phyloP scores from a whole-genome alignment of 2,888 invertebrate species.

The Andrena marginata region DNA sequence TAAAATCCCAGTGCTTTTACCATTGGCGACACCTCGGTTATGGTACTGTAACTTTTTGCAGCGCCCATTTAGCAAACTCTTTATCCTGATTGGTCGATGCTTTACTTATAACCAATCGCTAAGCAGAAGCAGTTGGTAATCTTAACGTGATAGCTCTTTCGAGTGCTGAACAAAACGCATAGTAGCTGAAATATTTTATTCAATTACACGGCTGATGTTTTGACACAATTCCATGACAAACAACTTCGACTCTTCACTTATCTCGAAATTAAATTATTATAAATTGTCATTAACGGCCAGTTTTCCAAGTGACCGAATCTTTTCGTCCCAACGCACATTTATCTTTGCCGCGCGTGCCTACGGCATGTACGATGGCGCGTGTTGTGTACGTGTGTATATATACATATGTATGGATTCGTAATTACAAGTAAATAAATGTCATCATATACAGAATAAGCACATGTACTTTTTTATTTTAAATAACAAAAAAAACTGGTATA shows the following conservation, averaged over 20 bases:
- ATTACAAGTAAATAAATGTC: constrained; percentile 26
- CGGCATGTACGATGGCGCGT: not conserved
- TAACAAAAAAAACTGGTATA: constrained; percentile 53
- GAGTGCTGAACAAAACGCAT: constrained; percentile 22
- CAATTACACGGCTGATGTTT: not conserved
- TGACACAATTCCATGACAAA: constrained; percentile 7
- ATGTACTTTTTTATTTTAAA: constrained; percentile 51
- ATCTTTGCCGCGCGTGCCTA: not conserved
- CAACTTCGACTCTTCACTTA: not conserved
- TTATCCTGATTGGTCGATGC: constrained; percentile 53
- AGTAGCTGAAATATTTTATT: constrained; percentile 38
- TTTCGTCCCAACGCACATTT: not conserved
- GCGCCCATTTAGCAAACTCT: constrained; percentile 55
- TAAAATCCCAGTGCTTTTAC: constrained; percentile 70
- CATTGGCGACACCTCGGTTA: constrained; percentile 70
- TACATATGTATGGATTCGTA: not conserved
- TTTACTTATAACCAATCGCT: constrained; percentile 54
- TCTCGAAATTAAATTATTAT: constrained; percentile 7
- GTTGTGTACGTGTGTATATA: not conserved
- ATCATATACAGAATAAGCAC: constrained; percentile 30
- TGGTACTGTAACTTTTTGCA: constrained; percentile 66
- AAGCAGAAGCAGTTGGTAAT: constrained; percentile 42
- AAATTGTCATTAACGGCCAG: not conserved
- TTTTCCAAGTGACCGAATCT: constrained; percentile 19
- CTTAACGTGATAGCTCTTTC: constrained; percentile 27